Conservation (phyloP, 2,797 vertebrate species). For the Anas bernieri region DNA sequence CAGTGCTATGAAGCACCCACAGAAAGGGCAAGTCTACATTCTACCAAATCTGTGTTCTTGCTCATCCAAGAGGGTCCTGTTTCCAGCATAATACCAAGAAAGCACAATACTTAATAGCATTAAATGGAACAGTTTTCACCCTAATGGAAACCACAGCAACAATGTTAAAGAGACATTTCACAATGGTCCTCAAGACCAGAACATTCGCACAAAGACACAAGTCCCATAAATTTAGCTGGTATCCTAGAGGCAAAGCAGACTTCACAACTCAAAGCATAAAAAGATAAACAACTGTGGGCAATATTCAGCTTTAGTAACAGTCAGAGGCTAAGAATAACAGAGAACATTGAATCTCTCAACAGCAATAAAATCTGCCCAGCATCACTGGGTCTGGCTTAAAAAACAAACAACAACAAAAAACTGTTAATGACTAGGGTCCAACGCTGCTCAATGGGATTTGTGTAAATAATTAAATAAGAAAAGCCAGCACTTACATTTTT, state of each 20-base stretch:
- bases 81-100: background rate
- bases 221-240: conserved; percentile 29
- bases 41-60: background rate
- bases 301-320: background rate
- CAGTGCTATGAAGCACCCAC: background rate
- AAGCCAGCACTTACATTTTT: background rate
- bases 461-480: background rate
- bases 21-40: background rate
- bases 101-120: background rate
- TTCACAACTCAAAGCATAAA: background rate
- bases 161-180: background rate
- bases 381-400: background rate
- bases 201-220: background rate
- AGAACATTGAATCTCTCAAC: conserved; percentile 20
- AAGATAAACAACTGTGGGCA: background rate
- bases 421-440: background rate
- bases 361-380: background rate
- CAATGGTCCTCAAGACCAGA: background rate
- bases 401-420: background rate
- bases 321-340: conserved; percentile 41
- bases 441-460: fast-evolving
- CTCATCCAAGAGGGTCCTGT: background rate
- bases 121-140: background rate
- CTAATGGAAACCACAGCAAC: background rate
- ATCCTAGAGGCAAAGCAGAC: conserved; percentile 1